Evolutionary conservation across 2,888 invertebrate species (phyloP).

Genomic region (Machimus atricapillus): DNA sequence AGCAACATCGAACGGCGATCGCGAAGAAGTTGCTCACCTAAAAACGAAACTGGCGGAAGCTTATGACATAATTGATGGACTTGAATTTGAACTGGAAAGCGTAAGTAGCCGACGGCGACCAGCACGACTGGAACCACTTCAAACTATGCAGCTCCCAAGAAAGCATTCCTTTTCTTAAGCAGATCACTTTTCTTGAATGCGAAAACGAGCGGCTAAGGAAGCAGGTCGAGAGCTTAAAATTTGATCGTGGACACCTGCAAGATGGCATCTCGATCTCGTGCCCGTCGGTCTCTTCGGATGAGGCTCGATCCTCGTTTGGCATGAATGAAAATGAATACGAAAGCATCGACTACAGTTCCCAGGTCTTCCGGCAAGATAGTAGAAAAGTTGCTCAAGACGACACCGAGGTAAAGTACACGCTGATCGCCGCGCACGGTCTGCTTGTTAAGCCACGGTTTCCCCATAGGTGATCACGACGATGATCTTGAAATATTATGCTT

Average conservation of each 20-base stretch:
- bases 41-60: constrained; percentile 54
- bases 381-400: neutral
- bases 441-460: neutral
- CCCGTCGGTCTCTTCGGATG: constrained; percentile 50
- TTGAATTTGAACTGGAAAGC: constrained; percentile 59
- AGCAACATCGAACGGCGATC: constrained; percentile 43
- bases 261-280: neutral
- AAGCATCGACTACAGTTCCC: neutral
- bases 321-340: constrained; percentile 22
- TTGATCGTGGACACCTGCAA: constrained; percentile 25
- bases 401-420: neutral
- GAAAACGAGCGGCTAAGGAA: constrained; percentile 56
- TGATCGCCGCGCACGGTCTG: neutral
- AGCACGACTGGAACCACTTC: neutral
- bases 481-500: constrained; percentile 12
- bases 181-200: constrained; percentile 57
- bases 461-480: neutral
- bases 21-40: constrained; percentile 44
- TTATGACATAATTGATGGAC: constrained; percentile 58
- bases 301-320: constrained; percentile 42
- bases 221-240: constrained; percentile 52
- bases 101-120: constrained; percentile 50
- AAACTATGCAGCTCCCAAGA: neutral
- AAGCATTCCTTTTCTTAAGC: neutral
- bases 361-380: neutral